Evolutionary conservation across 2,888 invertebrate species (phyloP), one percentile per base, ranked within the genome.

Genomic region (Caenorhabditis angaria): DNA sequence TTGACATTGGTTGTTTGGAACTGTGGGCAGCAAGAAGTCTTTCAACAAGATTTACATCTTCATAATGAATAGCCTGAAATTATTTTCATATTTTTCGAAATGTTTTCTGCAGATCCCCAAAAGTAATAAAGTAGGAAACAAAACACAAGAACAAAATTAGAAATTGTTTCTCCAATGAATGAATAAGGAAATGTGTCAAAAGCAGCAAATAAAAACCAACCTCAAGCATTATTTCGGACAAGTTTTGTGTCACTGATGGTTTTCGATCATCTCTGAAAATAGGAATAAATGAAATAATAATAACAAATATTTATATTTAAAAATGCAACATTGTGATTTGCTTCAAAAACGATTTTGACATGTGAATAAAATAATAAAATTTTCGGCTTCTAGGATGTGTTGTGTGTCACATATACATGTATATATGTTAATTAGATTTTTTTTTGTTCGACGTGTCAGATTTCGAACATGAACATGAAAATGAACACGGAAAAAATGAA

Each of bases 141-240:
- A 35, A 61, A 53, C 25, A 25, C 28, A 8, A 50, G 4, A 22
- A n/a, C 12, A 61, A 2, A 60, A 20, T 6, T 59, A 6, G 6
- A n/a, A 41, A 47, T 47, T 22, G 3, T 24, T 24, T 24, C 22
- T 20, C 22, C 3, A 24, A 24, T 24, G 25, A 25, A 48, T n/a
- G 48, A n/a, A 18, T 12, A 20, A 32, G n/a, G n/a, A n/a, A 5
- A 32, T 4, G 20, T 48, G 48, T 48, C 48, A 59, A 60, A 61
- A n/a, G 32, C 35, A 59, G 48, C 32, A 68, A 63, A 70, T 59
- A 61, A 25, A 56, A 48, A 70, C 68, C 59, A 57, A 86, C 86
- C 74, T 86, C 86, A 55, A 86, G 69, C 75, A 86, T 81, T 74
- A 86, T 82, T 75, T 86, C 86, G 3, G 83, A 83, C 53, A 86